Evolutionary conservation across 1,140 invertebrate genomes (phyloP), one percentile per base, ranked within the genome.

Genomic region (Drosophila baimaii): DNA sequence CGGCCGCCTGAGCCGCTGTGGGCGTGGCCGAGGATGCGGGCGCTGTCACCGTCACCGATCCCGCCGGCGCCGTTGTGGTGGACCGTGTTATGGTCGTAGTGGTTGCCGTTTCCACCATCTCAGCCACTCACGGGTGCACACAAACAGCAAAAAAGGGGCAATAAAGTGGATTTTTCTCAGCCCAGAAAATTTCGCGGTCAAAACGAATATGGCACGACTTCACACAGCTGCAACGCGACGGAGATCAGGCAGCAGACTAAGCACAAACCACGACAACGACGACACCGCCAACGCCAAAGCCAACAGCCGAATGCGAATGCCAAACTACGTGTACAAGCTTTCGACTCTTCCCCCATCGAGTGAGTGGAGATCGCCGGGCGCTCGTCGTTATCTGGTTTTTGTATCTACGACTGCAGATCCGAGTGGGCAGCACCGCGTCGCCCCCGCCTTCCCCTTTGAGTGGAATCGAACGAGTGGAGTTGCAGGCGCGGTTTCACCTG

Each of bases 81-180:
- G 90, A 81, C 3, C 84, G 82, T 25, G 88, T 91, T 41, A 85
- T 80, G 8, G 90, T 91, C 46, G 85, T 91, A n/a, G 81, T 78
- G 31, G 86, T 91, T 23, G 83, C 78, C 29, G 82, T 82, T 79
- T 91, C 90, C 44, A 91, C 90, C 90, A 91, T 91, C 54, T 62
- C 72, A 23, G 55, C 15, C 23, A 62, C 43, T 47, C 64, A 49
- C 57, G 44, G 23, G 44, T 65, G 47, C 61, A 78, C 61, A 54
- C 33, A 57, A 55, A 64, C 46, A 49, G 25, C 17, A 17, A 33
- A 43, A 21, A 15, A 31, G 23, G 23, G 27, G 37, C 37, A 62
- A 71, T 15, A 47, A 35, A 31, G 9, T 21, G 5, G 19, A 52
- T 69, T 71, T 59, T 43, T 46, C 41, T 54, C 33, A 39, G 68